phyloP scores from a whole-genome alignment of 1,140 invertebrate genomes.

The Trachymyrmex cornetzi region DNA sequence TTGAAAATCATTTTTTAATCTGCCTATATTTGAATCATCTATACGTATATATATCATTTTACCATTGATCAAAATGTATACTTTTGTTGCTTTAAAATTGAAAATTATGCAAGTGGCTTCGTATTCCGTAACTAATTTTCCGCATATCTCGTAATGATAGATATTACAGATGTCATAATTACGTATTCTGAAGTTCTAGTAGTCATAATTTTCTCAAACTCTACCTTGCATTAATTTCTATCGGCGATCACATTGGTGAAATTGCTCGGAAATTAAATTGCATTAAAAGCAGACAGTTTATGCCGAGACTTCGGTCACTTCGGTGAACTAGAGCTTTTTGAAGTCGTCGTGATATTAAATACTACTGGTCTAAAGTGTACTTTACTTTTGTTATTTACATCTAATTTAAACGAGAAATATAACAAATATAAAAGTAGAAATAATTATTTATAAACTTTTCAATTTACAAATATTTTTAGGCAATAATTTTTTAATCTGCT shows the following conservation, averaged over 20 bases:
- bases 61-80: background rate
- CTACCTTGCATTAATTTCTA: background rate
- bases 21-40: too few species aligned
- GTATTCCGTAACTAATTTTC: background rate
- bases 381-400: background rate
- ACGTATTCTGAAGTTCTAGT: too few species aligned
- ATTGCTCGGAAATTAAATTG: conserved; percentile 41
- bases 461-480: background rate
- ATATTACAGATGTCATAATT: too few species aligned
- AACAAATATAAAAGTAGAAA: background rate
- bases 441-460: background rate
- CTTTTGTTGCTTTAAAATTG: background rate
- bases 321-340: background rate
- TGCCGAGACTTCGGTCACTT: background rate
- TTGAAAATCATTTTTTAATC: too few species aligned
- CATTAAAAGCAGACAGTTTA: background rate
- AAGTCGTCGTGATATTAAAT: background rate
- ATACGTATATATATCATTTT: too few species aligned
- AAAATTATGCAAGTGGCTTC: background rate
- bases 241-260: background rate
- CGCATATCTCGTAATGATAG: too few species aligned
- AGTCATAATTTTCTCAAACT: background rate
- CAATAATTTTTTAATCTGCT: background rate
- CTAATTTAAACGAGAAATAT: background rate
- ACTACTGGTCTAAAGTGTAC: background rate